These are phyloP conservation scores for Patella depressa DNA, from an alignment of 2,888 invertebrate species.

Conservation along the genomic window DNA sequence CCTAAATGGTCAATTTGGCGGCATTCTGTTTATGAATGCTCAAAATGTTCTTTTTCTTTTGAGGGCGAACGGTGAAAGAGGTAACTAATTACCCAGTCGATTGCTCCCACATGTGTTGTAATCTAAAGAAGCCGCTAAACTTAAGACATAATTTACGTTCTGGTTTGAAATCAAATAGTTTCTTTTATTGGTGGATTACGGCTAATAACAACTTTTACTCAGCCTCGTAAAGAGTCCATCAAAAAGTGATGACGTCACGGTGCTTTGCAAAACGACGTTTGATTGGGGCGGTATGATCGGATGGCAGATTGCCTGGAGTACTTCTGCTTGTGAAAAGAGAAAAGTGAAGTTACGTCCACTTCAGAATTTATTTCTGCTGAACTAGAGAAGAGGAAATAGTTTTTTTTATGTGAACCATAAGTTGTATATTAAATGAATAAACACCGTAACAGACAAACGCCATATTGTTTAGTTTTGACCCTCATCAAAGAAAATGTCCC, in stretches of 20 bases:
- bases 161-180: background rate
- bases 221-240: background rate
- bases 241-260: background rate
- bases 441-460: no score
- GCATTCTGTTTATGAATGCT: background rate
- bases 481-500: no score
- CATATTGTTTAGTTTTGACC: no score
- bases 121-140: background rate
- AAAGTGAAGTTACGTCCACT: no score
- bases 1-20: background rate
- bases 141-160: conserved; percentile 12
- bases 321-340: no score
- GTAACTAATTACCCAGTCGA: conserved; percentile 4
- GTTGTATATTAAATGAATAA: no score
- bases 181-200: background rate
- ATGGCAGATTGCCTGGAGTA: no score
- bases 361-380: no score
- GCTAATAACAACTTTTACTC: background rate
- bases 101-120: conserved; percentile 2
- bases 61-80: background rate
- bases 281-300: no score
- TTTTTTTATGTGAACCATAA: no score
- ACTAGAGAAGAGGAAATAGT: no score
- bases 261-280: no score
- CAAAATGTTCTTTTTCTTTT: background rate